phyloP scores from a whole-genome alignment of 2,113 vertebrate species.

The Gambusia holbrooki region DNA sequence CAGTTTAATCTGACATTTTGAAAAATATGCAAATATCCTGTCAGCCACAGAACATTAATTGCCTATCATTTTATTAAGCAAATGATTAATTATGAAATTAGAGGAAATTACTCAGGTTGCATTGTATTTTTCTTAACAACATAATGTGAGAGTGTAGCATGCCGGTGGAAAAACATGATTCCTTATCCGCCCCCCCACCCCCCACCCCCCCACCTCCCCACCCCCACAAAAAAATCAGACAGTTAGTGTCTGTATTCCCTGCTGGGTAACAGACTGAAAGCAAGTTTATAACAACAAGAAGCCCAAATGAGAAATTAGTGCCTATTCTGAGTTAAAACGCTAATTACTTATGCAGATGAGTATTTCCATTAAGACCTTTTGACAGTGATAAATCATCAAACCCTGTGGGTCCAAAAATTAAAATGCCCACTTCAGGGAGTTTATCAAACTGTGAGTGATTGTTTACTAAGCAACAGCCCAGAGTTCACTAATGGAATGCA shows the following conservation, averaged over 20 bases:
- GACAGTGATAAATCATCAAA: slow-evolving; percentile 22
- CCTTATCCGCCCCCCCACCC: neutral
- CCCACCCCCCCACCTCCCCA: neutral
- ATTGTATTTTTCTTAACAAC: neutral
- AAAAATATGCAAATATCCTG: neutral
- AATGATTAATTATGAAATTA: neutral
- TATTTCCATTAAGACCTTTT: neutral
- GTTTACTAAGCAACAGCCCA: slow-evolving; percentile 46
- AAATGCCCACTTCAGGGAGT: slow-evolving; percentile 43
- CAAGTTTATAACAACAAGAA: slow-evolving; percentile 25
- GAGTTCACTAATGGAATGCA: slow-evolving; percentile 62
- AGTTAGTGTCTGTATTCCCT: slow-evolving; percentile 19
- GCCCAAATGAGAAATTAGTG: slow-evolving; percentile 23
- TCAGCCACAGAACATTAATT: slow-evolving; percentile 4
- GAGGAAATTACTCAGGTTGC: neutral
- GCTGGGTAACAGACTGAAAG: slow-evolving; percentile 15
- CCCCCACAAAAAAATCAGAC: slow-evolving; percentile 4
- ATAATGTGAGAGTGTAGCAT: neutral
- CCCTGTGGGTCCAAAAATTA: slow-evolving; percentile 38
- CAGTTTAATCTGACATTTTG: neutral
- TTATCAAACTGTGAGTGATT: slow-evolving; percentile 28
- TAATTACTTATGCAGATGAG: neutral
- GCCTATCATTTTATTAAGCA: neutral
- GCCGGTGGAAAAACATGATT: neutral
- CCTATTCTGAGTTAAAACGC: slow-evolving; percentile 18